phyloP scores from a whole-genome alignment of 2,113 vertebrate species.

The Pollachius pollachius region DNA sequence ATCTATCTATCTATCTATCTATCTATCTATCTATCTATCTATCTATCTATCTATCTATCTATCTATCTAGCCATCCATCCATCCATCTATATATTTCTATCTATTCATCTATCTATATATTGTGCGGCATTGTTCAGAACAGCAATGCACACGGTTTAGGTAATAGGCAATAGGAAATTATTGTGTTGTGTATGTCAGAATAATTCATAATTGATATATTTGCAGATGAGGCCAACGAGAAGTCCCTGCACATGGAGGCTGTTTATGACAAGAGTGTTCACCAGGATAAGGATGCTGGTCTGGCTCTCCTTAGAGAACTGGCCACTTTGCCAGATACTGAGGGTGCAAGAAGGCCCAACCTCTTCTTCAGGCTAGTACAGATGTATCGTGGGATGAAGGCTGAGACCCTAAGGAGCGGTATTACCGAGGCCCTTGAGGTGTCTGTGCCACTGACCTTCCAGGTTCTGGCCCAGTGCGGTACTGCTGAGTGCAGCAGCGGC shows the following conservation, averaged over 20 bases:
- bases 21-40: not conserved
- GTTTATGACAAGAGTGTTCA: conserved; percentile 65
- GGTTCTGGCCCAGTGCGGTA: conserved; percentile 89
- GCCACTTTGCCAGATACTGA: conserved; percentile 69
- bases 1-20: not conserved
- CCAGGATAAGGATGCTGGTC: conserved; percentile 72
- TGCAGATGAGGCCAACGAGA: conserved; percentile 67
- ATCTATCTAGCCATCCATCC: not conserved
- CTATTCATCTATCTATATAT: not conserved
- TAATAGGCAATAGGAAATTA: too few species aligned
- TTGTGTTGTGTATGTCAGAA: too few species aligned
- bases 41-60: too few species aligned
- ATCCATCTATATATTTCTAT: not conserved
- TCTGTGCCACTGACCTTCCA: conserved; percentile 82
- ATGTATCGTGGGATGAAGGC: conserved; percentile 78
- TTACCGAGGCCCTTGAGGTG: conserved; percentile 59
- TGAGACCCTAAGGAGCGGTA: conserved; percentile 62
- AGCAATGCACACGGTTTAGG: too few species aligned
- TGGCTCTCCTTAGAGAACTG: conserved; percentile 80
- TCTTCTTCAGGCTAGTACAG: conserved; percentile 83
- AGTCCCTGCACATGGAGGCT: conserved; percentile 78
- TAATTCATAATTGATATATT: conserved; percentile 7
- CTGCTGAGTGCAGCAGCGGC: conserved; percentile 82
- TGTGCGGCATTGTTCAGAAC: not conserved
- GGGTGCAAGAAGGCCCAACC: conserved; percentile 80